Evolutionary conservation across 37 sponge, comb jelly and placozoan genomes (phyloP).

Genomic region (Cladorhizidae sp.): DNA sequence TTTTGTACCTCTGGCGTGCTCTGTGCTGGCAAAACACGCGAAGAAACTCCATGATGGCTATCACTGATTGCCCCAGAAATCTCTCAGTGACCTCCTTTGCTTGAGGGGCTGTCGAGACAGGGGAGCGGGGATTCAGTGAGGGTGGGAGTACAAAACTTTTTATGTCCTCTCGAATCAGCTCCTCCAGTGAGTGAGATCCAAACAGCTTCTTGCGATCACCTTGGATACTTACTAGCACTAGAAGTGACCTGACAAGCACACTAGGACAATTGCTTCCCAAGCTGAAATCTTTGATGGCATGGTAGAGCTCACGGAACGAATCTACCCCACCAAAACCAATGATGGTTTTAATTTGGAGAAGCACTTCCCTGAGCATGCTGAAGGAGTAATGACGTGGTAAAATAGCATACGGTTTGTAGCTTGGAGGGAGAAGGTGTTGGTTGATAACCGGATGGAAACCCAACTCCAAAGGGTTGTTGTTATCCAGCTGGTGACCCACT

Average conservation of each 20-base stretch:
- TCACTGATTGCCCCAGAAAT: constrained; percentile 41
- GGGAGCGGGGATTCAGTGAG: constrained; percentile 75
- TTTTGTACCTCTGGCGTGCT: constrained; percentile 64
- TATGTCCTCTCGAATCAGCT: constrained; percentile 58
- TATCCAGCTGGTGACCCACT: constrained; percentile 51
- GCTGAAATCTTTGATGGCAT: constrained; percentile 36
- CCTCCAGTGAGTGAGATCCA: constrained; percentile 53
- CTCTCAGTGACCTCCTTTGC: constrained; percentile 46
- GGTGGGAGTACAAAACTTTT: constrained; percentile 58
- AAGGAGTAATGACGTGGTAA: constrained; percentile 40
- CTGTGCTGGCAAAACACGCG: constrained; percentile 78
- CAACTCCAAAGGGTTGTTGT: constrained; percentile 40
- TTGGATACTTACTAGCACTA: constrained; percentile 46
- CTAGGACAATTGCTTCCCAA: constrained; percentile 29
- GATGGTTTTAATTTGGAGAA: constrained; percentile 43
- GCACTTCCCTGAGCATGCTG: constrained; percentile 4
- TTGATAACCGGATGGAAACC: constrained; percentile 84
- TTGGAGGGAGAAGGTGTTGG: constrained; percentile 84
- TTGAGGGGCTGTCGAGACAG: constrained; percentile 45
- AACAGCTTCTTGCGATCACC: constrained; percentile 46
- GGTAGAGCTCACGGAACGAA: constrained; percentile 45
- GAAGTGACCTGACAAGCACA: constrained; percentile 70
- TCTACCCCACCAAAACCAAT: constrained; percentile 29
- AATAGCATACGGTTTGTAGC: constrained; percentile 54
- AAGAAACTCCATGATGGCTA: constrained; percentile 46